A percentile compares a stretch with the other conserved stretches of the same genome.
phyloP scores from a whole-genome alignment of 1,140 invertebrate species.

The Lethocerus indicus region DNA sequence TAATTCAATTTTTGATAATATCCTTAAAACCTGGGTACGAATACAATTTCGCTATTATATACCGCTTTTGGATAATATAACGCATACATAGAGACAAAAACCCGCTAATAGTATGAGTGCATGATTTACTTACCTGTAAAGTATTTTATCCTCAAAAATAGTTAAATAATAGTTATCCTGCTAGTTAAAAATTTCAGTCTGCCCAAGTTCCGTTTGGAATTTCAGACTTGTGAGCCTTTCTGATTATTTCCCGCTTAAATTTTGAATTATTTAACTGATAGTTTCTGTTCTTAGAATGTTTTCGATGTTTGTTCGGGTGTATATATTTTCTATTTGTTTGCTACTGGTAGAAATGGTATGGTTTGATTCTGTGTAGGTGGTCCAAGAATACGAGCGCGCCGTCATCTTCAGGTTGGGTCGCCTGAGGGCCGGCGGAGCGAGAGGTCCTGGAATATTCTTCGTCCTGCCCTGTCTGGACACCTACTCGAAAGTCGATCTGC shows the following conservation, averaged over 20 bases:
- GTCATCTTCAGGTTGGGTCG: constrained; percentile 59
- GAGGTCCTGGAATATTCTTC: constrained; percentile 83
- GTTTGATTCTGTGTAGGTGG: constrained; percentile 36
- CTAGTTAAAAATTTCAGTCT: not conserved
- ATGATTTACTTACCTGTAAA: not conserved
- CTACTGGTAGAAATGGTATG: not conserved
- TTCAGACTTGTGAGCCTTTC: not conserved
- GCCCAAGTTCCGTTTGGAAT: not conserved
- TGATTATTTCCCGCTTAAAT: not conserved
- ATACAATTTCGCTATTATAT: not conserved
- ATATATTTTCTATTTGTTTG: not conserved
- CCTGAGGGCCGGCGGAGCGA: constrained; percentile 44
- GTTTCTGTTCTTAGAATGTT: not conserved
- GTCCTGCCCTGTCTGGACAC: constrained; percentile 87
- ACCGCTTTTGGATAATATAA: not conserved
- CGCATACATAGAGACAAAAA: not conserved
- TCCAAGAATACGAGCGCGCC: constrained; percentile 61
- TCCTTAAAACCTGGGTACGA: not conserved
- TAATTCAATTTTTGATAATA: constrained; percentile 22
- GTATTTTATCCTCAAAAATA: not conserved
- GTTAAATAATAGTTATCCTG: not conserved
- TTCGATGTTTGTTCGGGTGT: not conserved
- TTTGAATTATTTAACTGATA: not conserved
- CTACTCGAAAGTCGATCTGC: constrained; percentile 76
- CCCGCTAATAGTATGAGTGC: not conserved